Evolutionary conservation across 2,797 vertebrate species (phyloP).

Genomic region (Pachyuromys duprasi): DNA sequence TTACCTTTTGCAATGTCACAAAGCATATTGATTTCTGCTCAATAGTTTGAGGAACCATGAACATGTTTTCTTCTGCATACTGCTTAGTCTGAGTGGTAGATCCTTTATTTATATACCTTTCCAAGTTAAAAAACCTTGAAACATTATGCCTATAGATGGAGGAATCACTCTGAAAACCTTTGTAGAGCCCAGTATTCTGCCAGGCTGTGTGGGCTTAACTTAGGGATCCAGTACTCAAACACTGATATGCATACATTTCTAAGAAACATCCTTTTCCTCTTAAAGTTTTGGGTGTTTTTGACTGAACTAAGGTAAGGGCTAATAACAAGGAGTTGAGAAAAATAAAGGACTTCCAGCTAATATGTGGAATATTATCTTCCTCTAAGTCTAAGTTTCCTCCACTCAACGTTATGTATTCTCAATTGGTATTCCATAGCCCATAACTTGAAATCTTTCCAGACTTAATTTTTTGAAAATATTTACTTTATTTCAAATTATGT

Average conservation of each 20-base stretch:
- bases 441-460: background rate
- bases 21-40: background rate
- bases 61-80: background rate
- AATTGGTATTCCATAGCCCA: background rate
- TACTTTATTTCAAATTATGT: background rate
- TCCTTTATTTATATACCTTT: background rate
- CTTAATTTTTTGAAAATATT: background rate
- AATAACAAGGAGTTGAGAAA: background rate
- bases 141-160: background rate
- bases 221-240: background rate
- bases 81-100: background rate
- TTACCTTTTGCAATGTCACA: background rate
- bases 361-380: background rate
- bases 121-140: background rate
- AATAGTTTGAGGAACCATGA: background rate
- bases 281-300: background rate
- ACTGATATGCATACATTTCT: background rate
- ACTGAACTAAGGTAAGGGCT: background rate
- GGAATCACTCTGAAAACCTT: background rate
- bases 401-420: constrained; percentile 27
- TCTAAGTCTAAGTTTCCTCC: background rate
- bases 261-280: background rate
- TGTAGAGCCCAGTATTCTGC: background rate
- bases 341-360: background rate
- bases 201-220: background rate